Evolutionary conservation across 2,888 invertebrate species (phyloP), one percentile per base, ranked within the genome.

Genomic region (Corythucha ciliata): DNA sequence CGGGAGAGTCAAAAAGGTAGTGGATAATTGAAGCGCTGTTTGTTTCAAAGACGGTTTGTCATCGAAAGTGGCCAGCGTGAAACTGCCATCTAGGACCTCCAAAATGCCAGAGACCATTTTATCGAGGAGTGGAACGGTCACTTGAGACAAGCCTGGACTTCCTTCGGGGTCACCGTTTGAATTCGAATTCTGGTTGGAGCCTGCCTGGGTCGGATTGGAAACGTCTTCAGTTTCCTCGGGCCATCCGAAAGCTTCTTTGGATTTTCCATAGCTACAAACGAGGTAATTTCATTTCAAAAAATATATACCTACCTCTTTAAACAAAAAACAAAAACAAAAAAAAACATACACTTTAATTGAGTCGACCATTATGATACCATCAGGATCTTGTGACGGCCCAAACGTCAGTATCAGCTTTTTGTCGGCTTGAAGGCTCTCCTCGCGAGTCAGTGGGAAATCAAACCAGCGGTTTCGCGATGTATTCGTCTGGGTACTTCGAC

Each of bases 241-340:
- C 96, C 94, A 96, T 34, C 93, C 93, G 65, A 96, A 93, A 1
- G 83, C 76, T 66, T 94, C 94, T 69, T 96, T 96, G 1, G 89
- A 87, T 70, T 92, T 93, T 1, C 92, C 92, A 66, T 94, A 94
- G 63, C 81, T 81, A 60, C 24, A 66, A 62, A n/a, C n/a, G n/a
- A n/a, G 21, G 48, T 48, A 49, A 42, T 8, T 45, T 22, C 6
- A 44, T 6, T 34, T 44, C 6, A 34, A 44, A 7, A 32, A 33
- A 21, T 14, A 21, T 14, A 14, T 10, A 41, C n/a, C n/a, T n/a
- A n/a, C n/a, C n/a, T n/a, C n/a, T 10, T 44, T 21, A 34, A 33
- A 10, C 4, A 29, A 24, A 44, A 21, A 25, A 21, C 21, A 34
- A 54, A 26, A 37, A 51, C 8, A 41, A 21, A 27, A 24, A 29